Evolutionary conservation across 2,797 vertebrate species (phyloP), one percentile per base, ranked within the genome.

Genomic region (Hippocampus kuda): DNA sequence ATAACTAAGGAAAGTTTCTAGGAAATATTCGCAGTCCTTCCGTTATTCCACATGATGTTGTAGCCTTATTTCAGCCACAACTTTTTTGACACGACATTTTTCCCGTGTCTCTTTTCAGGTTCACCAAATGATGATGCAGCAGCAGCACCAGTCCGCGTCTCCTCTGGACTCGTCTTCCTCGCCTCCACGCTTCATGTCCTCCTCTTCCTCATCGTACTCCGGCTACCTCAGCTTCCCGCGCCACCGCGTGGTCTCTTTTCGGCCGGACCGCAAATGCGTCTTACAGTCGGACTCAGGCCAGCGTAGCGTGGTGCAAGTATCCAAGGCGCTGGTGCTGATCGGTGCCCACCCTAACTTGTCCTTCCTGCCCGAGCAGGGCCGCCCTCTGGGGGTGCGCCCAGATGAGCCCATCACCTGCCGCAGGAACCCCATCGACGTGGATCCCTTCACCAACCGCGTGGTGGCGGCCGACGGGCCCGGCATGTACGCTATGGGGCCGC

Each of bases 111-210:
- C 16, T 11, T 30, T 72, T 18, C 74, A 89, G 88, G 83, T 90
- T 61, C 91, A 92, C 77, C 92, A 93, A 85, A 93, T 93, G 92
- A 93, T 93, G 92, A 91, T 74, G 26, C 91, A 86, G 75, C 91
- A 92, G 85, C 90, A 92, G 79, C 75, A 89, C 76, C 79, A 59
- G 22, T 16, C 64, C 0, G 15, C 0, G 4, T 63, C 66, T 41
- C 68, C 46, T 6, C 49, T 60, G 57, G 57, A 60, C 71, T 1
- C 66, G 66, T 46, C 27, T 51, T 27, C n/a, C 0, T 56, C 65
- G 75, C 26, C n/a, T 51, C 24, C 46, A 68, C 5, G 41, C 73
- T 18, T 44, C 72, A 7, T 8, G 2, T 9, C 68, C 0, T 49
- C 68, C 12, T 27, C 77, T 0, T 26, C 66, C 1, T 83, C 84